Evolutionary conservation across 1,140 invertebrate species (phyloP), one percentile per base, ranked within the genome.

Genomic region (Chionoecetes opilio): DNA sequence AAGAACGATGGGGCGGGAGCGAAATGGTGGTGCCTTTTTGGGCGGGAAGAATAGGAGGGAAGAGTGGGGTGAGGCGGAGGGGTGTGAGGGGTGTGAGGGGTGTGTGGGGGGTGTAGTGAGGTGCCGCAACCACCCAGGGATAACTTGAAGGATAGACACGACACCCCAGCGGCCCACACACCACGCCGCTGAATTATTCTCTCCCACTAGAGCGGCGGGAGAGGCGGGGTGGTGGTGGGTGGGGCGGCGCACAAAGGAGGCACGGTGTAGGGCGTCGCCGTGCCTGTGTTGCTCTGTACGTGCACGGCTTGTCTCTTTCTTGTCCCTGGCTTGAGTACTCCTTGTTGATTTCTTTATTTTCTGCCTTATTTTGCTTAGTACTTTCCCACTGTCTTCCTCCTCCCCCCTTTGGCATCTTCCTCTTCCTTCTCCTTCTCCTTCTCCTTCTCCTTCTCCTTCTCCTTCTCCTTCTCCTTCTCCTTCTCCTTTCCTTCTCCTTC

Each of bases 121-220:
- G 63, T n/a, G 63, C 63, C 63, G 63, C 63, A 75, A 26, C 63
- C 63, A 75, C 63, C 63, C 63, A 75, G 63, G 63, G 63, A 75
- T 75, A 75, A 75, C 63, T 75, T 75, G 63, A 75, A 75, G 63
- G 63, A 75, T 75, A 26, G 63, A 75, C 63, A 75, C 63, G 63
- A n/a, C 63, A 75, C 63, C 63, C 63, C 63, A n/a, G 63, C 63
- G 63, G 63, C 63, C 63, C 63, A 75, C 63, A 75, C n/a, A 75
- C 63, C 63, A 75, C 63, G 63, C 63, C n/a, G 63, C 63, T 75
- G 63, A 75, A 75, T 75, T 75, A 75, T 75, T 75, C n/a, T 26
- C 63, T 75, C 63, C 63, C 63, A 75, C 63, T 75, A 75, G 63
- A 75, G 63, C 63, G 63, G 63, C 63, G n/a, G 63, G 63, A 5